Evolutionary conservation across 1,140 invertebrate genomes (phyloP).

Genomic region (Pogonomyrmex barbatus): DNA sequence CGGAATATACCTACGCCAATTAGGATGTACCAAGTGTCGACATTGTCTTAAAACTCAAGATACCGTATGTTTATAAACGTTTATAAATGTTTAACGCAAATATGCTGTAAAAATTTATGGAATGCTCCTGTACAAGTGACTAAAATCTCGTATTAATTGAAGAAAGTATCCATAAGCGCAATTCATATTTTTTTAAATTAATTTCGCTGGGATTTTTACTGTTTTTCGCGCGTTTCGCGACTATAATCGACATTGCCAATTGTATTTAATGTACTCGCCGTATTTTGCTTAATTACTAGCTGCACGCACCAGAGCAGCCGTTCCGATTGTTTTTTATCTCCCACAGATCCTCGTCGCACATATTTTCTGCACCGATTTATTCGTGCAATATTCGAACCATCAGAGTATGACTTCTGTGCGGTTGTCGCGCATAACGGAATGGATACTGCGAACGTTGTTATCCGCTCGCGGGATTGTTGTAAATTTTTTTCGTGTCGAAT

Average conservation of each 20-base stretch:
- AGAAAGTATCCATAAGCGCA: too few relatives aligned
- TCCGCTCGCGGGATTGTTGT: slow-evolving; percentile 23
- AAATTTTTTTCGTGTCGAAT: slow-evolving; percentile 37
- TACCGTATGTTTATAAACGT: background rate
- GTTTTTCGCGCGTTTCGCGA: background rate
- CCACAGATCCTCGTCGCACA: background rate
- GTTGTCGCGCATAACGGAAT: slow-evolving; percentile 26
- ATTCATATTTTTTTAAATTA: background rate
- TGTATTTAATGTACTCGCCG: slow-evolving; percentile 7
- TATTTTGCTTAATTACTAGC: slow-evolving; percentile 9
- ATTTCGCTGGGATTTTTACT: background rate
- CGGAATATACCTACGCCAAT: slow-evolving; percentile 82
- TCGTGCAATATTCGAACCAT: slow-evolving; percentile 20
- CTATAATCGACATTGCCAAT: background rate
- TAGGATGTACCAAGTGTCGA: slow-evolving; percentile 58
- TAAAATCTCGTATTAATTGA: background rate
- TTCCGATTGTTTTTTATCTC: slow-evolving; percentile 30
- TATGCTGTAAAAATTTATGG: background rate
- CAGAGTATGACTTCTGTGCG: background rate
- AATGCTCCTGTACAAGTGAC: background rate
- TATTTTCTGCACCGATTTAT: slow-evolving; percentile 42
- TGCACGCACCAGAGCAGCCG: background rate
- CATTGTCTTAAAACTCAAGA: background rate
- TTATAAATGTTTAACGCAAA: background rate
- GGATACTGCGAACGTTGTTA: slow-evolving; percentile 31